These are phyloP conservation scores for Ameiurus melas DNA, from an alignment of 2,113 vertebrate species.

Conservation along the genomic window DNA sequence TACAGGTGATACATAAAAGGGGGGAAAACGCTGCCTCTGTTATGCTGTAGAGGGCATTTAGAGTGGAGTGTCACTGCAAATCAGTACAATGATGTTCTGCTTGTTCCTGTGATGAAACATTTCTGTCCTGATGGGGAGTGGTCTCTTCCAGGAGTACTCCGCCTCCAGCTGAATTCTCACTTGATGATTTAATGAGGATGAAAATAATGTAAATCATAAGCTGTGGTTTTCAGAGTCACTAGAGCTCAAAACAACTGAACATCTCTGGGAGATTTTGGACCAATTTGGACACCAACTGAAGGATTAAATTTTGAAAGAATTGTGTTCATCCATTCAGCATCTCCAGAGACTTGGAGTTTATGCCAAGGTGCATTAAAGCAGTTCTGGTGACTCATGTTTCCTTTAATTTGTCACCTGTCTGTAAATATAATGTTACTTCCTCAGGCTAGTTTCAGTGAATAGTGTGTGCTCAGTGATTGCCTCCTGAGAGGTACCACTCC, in stretches of 20 bases:
- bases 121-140: background rate
- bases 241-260: background rate
- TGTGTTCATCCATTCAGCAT: background rate
- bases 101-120: background rate
- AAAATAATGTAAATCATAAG: background rate
- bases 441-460: constrained; percentile 5
- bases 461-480: background rate
- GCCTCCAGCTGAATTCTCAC: background rate
- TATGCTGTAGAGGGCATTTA: background rate
- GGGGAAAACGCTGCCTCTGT: background rate
- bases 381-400: background rate
- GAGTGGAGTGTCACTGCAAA: background rate
- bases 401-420: background rate
- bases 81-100: background rate
- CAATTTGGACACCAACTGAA: background rate
- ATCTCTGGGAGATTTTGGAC: background rate
- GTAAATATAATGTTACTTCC: background rate
- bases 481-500: background rate
- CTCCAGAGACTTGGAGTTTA: background rate
- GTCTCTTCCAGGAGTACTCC: background rate
- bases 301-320: background rate
- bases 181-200: background rate
- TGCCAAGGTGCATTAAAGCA: background rate
- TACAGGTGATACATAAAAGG: background rate
- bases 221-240: background rate